Base-by-base conservation (phyloP, 2,797 vertebrate species). In the Cynopterus sphinx region DNA sequence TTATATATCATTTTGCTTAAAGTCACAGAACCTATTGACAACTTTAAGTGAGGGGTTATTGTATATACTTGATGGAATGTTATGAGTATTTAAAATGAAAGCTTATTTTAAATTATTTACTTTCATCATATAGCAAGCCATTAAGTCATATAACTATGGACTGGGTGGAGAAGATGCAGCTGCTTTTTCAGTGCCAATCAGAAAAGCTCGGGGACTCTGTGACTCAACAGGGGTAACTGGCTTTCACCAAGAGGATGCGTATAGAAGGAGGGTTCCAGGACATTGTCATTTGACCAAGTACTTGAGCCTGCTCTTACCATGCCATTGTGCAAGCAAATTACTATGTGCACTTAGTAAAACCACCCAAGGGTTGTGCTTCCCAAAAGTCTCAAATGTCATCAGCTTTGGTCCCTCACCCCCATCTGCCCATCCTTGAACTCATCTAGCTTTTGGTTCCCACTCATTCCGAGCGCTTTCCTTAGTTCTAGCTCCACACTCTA, bases 11-110 rank as follows among this genome's bases (percentile, higher is more conserved):
- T 63, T 61, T 81, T 12, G 61, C 39, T 61, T 61, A 43, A 43
- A 81, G 17, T n/a, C 19, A 41, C 17, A 43, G 28, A 81, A 81
- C 39, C 57, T 61, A 22, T 59, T 61, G 10, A n/a, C 78, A 61
- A 61, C 28, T 22, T 81, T 61, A 61, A 61, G 2, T 43, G 57
- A 61, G 41, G 24, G 43, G 9, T 81, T 61, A 61, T 11, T 81
- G 12, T 61, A n/a, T 43, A 10, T 70, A 68, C 65, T 90, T 87
- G n/a, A 49, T 73, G 46, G 75, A 83, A 73, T 53, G 2, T 53
- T 79, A 53, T 57, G 49, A 4, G 16, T 39, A 87, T 90, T 90
- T 92, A 79, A 90, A 68, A 84, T 31, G 53, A 87, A 94, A 90
- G 43, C 49, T 84, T 75, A 57, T 33, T 75, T 83, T 36, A 87